Evolutionary conservation across 1,140 invertebrate species (phyloP).

Genomic region (Meloidogyne floridensis): DNA sequence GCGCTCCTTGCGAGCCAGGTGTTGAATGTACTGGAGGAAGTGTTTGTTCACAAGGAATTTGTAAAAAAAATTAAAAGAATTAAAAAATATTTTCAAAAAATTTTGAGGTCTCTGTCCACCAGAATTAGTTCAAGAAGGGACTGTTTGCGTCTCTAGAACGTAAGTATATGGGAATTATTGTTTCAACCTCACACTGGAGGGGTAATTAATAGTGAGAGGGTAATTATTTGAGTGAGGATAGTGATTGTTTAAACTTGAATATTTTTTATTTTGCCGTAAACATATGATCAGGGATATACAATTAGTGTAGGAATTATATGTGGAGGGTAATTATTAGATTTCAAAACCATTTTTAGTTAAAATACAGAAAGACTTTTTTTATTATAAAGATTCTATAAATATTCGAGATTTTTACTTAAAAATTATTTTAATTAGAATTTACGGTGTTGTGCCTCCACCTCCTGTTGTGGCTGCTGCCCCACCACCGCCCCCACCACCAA

Average conservation of each 20-base stretch:
- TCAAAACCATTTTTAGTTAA: background rate
- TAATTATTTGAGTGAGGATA: too few relatives aligned
- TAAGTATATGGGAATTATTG: constrained; percentile 10
- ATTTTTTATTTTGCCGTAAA: too few relatives aligned
- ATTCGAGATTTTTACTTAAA: background rate
- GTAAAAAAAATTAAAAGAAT: constrained; percentile 5
- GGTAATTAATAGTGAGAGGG: too few relatives aligned
- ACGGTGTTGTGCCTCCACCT: constrained; percentile 4
- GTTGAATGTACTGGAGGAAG: constrained; percentile 61
- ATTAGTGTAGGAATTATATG: constrained; percentile 21
- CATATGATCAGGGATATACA: constrained; percentile 27
- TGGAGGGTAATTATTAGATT: background rate
- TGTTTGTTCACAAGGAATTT: constrained; percentile 58
- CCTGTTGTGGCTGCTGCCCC: constrained; percentile 1
- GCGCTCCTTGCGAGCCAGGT: constrained; percentile 61
- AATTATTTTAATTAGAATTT: background rate
- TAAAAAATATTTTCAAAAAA: background rate
- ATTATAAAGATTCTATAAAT: too few relatives aligned
- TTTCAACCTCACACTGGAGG: too few relatives aligned
- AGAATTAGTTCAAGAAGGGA: constrained; percentile 58
- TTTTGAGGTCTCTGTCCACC: constrained; percentile 51
- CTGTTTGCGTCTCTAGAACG: constrained; percentile 56
- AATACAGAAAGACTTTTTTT: background rate
- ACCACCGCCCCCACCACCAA: constrained; percentile 8
- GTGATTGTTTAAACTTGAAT: too few relatives aligned